These are phyloP conservation scores for Psylliodes chrysocephalus DNA, from an alignment of 2,888 invertebrate genomes.

Conservation along the genomic window DNA sequence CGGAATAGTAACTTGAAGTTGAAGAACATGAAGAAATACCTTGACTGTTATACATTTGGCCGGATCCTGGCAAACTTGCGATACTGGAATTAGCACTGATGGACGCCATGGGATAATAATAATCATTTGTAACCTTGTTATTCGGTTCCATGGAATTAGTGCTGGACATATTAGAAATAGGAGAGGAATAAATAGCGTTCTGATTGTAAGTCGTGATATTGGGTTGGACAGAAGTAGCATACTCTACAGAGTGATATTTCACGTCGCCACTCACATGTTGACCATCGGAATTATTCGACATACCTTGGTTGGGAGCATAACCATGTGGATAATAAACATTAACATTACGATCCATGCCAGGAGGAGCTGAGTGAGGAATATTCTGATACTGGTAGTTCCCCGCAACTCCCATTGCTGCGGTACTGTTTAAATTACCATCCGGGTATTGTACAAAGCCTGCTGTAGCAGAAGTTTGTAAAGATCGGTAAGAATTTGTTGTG, in stretches of 20 bases:
- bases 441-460: constrained; percentile 43
- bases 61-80: neutral
- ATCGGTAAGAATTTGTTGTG: constrained; percentile 52
- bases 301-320: constrained; percentile 45
- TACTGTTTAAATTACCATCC: constrained; percentile 21
- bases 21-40: neutral
- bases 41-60: neutral
- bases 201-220: constrained; percentile 36
- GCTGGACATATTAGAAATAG: constrained; percentile 43
- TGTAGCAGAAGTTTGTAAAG: constrained; percentile 46
- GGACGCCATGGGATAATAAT: constrained; percentile 12
- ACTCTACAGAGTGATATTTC: constrained; percentile 50
- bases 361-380: neutral
- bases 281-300: constrained; percentile 6
- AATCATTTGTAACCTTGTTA: constrained; percentile 4
- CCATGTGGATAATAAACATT: constrained; percentile 49
- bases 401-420: neutral
- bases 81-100: neutral
- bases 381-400: constrained; percentile 29
- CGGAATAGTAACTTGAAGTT: neutral
- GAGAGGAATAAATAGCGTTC: constrained; percentile 51
- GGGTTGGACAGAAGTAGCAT: constrained; percentile 51
- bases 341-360: constrained; percentile 20
- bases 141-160: constrained; percentile 37
- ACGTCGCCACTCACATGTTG: constrained; percentile 22